Conservation (phyloP, 1,140 invertebrate species). For the Odontomachus brunneus region DNA sequence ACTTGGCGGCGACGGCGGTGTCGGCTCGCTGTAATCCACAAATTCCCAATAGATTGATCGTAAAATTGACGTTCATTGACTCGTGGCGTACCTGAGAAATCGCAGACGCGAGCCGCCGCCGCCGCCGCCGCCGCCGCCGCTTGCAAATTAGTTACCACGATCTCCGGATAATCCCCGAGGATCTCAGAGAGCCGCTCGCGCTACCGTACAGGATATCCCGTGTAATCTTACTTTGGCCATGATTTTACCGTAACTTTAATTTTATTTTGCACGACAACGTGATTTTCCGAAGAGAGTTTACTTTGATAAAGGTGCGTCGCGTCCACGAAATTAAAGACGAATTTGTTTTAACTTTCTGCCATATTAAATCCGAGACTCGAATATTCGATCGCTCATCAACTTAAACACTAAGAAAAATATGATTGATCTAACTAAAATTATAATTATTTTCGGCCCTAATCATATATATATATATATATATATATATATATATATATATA, state of each 20-base stretch:
- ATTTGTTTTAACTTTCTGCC: conserved; percentile 16
- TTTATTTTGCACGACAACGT: background rate
- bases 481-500: too few relatives aligned
- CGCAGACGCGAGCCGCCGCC: background rate
- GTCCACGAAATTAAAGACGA: background rate
- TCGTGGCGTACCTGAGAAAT: conserved; percentile 43
- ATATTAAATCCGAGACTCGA: too few relatives aligned
- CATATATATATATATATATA: too few relatives aligned
- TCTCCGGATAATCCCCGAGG: background rate
- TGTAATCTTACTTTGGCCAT: too few relatives aligned
- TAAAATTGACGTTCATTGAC: conserved; percentile 70
- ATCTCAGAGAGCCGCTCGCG: background rate
- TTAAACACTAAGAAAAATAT: too few relatives aligned
- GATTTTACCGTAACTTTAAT: too few relatives aligned
- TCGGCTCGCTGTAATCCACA: conserved; percentile 50
- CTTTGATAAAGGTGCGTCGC: background rate
- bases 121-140: background rate
- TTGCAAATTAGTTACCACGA: conserved; percentile 37
- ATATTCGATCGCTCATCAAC: too few relatives aligned
- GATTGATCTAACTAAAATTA: too few relatives aligned
- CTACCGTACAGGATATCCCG: too few relatives aligned
- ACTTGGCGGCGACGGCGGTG: conserved; percentile 12
- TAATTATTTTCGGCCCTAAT: too few relatives aligned
- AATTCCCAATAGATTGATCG: conserved; percentile 73
- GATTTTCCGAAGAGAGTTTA: background rate